Base-by-base conservation (phyloP, 1,140 invertebrate species). In the Eriosoma lanigerum region DNA sequence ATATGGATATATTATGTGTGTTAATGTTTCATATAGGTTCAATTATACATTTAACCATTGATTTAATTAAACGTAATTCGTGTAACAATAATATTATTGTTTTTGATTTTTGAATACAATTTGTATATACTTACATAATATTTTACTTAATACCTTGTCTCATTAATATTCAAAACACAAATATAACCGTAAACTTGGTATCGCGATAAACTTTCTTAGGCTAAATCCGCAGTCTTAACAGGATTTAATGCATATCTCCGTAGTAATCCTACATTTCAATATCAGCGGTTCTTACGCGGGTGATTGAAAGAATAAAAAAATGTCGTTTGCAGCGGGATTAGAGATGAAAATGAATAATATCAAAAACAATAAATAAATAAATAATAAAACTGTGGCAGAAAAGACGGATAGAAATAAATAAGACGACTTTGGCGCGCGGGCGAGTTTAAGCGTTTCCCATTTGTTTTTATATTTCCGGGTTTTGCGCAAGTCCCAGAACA, bases 401-500 rank as follows among this genome's bases (percentile, higher is more conserved):
- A 50, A 52, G 38, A 29, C 44, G 75, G 44, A 76, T 44, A 44
- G 58, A 60, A 78, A 62, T 62, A 78, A 62, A 78, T 78, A 60
- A 62, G 62, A 78, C 24, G 75, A 48, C 46, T 48, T 56, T 32
- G 38, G 24, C 21, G 38, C n/a, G 54, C 56, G 24, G 8, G 58
- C 6, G 24, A 76, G 46, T 46, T 48, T 78, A 78, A 78, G 75
- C 75, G 75, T 78, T 78, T 78, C 38, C 75, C 75, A 78, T 78
- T 78, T 62, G 75, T 78, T 78, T 78, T 60, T 78, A 44, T 78
- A 60, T 58, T 78, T 78, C 75, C 75, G 75, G 75, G 56, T 60
- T 58, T 78, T 78, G 75, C 75, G 75, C 75, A 78, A 62, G 75
- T 78, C 75, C 75, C 75, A 48, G 21, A 78, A 46, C 75, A 48